These are phyloP conservation scores for Halocaridina rubra DNA, from an alignment of 2,888 invertebrate species.

Conservation along the genomic window DNA sequence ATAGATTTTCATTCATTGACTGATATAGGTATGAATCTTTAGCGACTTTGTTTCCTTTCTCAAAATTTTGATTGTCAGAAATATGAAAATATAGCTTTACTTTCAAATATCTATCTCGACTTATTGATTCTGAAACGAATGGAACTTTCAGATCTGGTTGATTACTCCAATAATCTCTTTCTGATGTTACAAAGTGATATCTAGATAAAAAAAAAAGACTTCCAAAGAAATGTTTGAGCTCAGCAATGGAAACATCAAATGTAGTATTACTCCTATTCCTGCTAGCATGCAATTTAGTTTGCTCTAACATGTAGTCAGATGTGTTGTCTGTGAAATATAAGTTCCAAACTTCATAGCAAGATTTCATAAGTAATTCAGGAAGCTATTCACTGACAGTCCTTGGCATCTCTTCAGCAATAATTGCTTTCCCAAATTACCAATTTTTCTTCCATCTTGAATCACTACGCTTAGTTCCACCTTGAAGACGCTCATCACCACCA, in stretches of 20 bases:
- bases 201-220: neutral
- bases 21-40: neutral
- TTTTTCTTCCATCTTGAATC: neutral
- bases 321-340: neutral
- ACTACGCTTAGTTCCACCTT: neutral
- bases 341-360: neutral
- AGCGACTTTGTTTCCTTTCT: neutral
- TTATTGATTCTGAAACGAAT: neutral
- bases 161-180: neutral
- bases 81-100: neutral
- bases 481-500: neutral
- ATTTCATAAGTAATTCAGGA: neutral
- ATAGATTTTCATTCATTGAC: neutral
- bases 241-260: neutral
- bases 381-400: neutral
- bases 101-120: neutral
- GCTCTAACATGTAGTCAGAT: neutral
- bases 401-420: neutral
- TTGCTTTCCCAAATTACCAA: neutral
- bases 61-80: neutral
- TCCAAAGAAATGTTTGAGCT: neutral
- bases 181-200: neutral
- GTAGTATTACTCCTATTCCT: neutral
- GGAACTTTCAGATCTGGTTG: neutral
- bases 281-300: neutral